Evolutionary conservation across 2,797 vertebrate species (phyloP).

Genomic region (Borostomias antarcticus): DNA sequence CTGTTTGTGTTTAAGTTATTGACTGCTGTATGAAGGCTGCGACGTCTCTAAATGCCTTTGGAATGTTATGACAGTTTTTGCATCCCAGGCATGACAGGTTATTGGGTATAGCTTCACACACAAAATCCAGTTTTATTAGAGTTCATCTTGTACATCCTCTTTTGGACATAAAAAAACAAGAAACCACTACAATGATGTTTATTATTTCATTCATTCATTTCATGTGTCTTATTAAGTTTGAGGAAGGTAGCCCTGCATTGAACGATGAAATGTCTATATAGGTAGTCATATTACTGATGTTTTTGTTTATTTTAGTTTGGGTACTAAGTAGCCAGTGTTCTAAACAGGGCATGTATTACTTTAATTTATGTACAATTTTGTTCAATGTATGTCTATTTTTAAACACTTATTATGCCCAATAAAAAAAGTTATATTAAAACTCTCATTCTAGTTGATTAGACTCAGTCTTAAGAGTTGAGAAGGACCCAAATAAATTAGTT

Average conservation of each 20-base stretch:
- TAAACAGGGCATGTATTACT: too few relatives aligned
- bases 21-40: neutral
- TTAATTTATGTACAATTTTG: too few relatives aligned
- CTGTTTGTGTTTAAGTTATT: conserved; percentile 10
- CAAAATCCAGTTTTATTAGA: too few relatives aligned
- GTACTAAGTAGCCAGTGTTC: too few relatives aligned
- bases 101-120: neutral
- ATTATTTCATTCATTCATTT: neutral
- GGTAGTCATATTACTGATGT: neutral
- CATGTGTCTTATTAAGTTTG: neutral
- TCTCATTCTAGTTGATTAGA: neutral
- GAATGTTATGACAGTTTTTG: neutral
- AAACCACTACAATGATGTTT: neutral
- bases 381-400: neutral
- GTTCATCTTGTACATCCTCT: too few relatives aligned
- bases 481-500: too few relatives aligned
- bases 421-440: neutral
- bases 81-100: too few relatives aligned
- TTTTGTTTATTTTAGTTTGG: too few relatives aligned
- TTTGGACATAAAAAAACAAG: too few relatives aligned
- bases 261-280: neutral
- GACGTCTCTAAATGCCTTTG: neutral
- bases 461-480: neutral
- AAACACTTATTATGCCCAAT: neutral
- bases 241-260: neutral